Base-by-base conservation (phyloP, 2,797 vertebrate species). In the Kryptopterus vitreolus region DNA sequence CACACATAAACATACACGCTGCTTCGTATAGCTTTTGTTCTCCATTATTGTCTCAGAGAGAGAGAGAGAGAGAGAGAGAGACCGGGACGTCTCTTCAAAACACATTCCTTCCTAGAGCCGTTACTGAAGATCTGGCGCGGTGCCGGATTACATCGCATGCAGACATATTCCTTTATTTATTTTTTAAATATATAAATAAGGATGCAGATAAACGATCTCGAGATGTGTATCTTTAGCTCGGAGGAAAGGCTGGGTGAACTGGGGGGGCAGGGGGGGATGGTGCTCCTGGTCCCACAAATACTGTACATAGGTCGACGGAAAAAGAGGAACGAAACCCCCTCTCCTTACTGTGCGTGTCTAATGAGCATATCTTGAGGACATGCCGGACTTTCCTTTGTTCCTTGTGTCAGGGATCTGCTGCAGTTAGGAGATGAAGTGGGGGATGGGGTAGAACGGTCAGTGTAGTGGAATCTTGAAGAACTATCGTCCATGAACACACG, bases 331-430 rank as follows among this genome's bases (percentile, higher is more conserved):
- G 48, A 69, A 57, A 43, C 50, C 13, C 52, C 13, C 2, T 53
- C 13, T 43, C 13, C 2, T 53, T 55, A 66, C 33, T 43, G 24
- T 12, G 38, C 38, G 55, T 75, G 33, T 59, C 31, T 66, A 79
- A 78, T 55, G 59, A 72, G 58, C 20, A 59, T 50, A 71, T 71
- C 62, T 52, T 26, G 70, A 53, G 43, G 24, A 61, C 35, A 52
- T n/a, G 74, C 73, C 50, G 75, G 79, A 76, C 53, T 57, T 74
- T 83, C 61, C 79, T 85, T 85, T 85, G 81, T 85, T 85, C 78
- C 38, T 43, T 43, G 57, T 77, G 57, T 77, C 55, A n/a, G 31
- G 31, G 71, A 69, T 78, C 46, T 69, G 24, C 72, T 79, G 82
- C 79, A 76, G 76, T 81, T 61, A 6, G 29, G 48, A 76, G 20